A percentile compares a stretch with the other conserved stretches of the same genome.
Conservation (phyloP, 2,888 invertebrate species). For the Mythimna loreyi region DNA sequence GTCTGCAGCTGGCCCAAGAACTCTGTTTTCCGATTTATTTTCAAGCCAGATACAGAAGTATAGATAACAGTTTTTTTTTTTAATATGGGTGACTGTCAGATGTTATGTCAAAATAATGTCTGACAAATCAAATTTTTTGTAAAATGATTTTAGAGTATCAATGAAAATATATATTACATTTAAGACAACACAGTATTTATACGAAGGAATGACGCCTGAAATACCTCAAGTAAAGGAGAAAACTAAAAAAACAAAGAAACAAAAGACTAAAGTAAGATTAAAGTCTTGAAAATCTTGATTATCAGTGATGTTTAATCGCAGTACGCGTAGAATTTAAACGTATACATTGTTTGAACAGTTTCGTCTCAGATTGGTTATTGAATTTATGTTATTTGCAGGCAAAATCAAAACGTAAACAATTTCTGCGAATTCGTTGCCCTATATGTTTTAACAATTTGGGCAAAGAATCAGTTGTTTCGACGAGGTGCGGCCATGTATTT, state of each 20-base stretch:
- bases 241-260: constrained; percentile 58
- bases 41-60: background rate
- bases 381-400: constrained; percentile 52
- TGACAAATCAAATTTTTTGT: constrained; percentile 64
- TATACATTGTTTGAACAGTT: background rate
- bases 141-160: constrained; percentile 53
- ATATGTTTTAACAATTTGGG: constrained; percentile 73
- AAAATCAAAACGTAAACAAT: constrained; percentile 59
- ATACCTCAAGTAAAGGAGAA: constrained; percentile 48
- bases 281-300: constrained; percentile 7
- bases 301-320: background rate
- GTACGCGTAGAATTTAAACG: background rate
- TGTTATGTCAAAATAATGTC: constrained; percentile 57
- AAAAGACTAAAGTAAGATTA: constrained; percentile 53
- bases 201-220: constrained; percentile 60
- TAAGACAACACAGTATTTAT: constrained; percentile 33
- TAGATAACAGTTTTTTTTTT: constrained; percentile 33
- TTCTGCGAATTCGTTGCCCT: constrained; percentile 71
- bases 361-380: background rate
- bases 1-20: too few species aligned
- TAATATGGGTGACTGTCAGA: constrained; percentile 38
- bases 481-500: constrained; percentile 76
- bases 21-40: constrained; percentile 19
- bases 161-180: constrained; percentile 49
- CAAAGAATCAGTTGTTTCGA: constrained; percentile 68